A percentile compares a stretch with the other conserved stretches of the same genome.
These are phyloP conservation scores for Scolopax mira DNA, from an alignment of 2,113 vertebrate genomes.

Conservation along the genomic window DNA sequence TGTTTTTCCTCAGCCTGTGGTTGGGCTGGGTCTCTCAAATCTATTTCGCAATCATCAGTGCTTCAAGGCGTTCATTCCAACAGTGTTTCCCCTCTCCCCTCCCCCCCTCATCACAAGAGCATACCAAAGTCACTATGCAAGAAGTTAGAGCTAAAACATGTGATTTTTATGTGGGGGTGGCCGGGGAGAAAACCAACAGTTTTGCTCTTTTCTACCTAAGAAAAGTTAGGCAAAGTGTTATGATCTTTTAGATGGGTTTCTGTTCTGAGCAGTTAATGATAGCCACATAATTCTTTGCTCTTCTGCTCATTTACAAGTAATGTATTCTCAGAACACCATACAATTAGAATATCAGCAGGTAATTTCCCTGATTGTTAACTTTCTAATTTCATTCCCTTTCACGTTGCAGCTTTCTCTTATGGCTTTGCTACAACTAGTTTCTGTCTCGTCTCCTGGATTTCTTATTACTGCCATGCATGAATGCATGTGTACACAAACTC, in stretches of 20 bases:
- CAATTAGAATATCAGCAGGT: neutral
- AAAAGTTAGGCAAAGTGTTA: neutral
- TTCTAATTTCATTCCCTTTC: neutral
- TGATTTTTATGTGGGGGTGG: neutral
- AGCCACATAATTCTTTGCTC: neutral
- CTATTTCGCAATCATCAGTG: fast-evolving
- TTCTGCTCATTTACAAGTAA: neutral
- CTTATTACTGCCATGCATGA: neutral
- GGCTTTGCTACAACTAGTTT: neutral
- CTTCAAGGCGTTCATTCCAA: neutral
- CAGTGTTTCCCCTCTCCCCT: neutral
- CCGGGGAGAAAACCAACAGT: fast-evolving
- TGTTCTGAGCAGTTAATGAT: neutral
- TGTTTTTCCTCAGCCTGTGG: neutral
- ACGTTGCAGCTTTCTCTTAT: neutral
- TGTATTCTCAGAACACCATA: neutral
- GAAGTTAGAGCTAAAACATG: neutral
- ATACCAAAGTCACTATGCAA: neutral
- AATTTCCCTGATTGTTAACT: neutral
- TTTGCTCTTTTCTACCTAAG: neutral
- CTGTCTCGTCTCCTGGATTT: neutral
- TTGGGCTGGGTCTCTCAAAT: neutral
- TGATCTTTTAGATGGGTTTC: neutral
- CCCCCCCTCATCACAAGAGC: neutral
- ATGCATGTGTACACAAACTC: neutral